A percentile compares a stretch with the other conserved stretches of the same genome.
phyloP scores from a whole-genome alignment of 2,797 vertebrate genomes.

The Dryobates pubescens region DNA sequence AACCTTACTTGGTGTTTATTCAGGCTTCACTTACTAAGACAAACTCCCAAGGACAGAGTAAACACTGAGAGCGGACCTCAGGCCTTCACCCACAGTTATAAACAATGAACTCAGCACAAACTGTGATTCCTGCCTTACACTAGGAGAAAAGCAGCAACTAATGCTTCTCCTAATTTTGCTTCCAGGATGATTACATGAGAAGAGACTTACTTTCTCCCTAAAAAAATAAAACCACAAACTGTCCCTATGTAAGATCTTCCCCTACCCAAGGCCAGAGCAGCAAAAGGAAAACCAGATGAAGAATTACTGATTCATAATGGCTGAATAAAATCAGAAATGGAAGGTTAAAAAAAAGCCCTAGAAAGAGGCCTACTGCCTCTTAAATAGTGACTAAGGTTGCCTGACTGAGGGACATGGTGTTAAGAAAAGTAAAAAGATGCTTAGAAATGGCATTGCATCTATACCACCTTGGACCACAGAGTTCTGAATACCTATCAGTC shows the following conservation, averaged over 20 bases:
- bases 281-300: not conserved
- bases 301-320: not conserved
- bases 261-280: not conserved
- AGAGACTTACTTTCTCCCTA: not conserved
- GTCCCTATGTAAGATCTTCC: not conserved
- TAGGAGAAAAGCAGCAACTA: constrained; percentile 19
- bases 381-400: not conserved
- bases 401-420: not conserved
- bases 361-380: not conserved
- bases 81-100: constrained; percentile 54
- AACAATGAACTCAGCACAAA: constrained; percentile 64
- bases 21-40: constrained; percentile 49
- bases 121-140: not conserved
- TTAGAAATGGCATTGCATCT: not conserved
- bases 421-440: not conserved
- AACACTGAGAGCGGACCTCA: constrained; percentile 50
- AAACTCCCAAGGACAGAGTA: constrained; percentile 49
- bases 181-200: not conserved
- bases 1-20: constrained; percentile 56
- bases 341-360: not conserved
- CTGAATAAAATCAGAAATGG: not conserved
- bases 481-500: not conserved
- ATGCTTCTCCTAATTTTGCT: not conserved
- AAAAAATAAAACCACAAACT: not conserved
- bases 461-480: rapidly evolving